Evolutionary conservation across 2,113 vertebrate genomes (phyloP), one percentile per base, ranked within the genome.

Genomic region (Heteronetta atricapilla): DNA sequence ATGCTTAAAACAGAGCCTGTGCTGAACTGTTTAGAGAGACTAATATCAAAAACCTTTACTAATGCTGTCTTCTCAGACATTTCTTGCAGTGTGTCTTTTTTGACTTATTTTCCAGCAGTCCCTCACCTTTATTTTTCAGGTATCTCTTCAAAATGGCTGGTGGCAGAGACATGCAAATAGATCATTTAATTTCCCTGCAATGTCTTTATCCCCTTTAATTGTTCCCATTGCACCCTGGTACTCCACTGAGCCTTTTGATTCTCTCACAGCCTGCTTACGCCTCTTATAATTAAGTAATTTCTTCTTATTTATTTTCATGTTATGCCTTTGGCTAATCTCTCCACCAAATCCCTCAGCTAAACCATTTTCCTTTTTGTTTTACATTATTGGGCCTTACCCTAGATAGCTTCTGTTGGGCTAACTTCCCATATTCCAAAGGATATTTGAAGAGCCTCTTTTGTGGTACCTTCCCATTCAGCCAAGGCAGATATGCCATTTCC

Each of bases 291-390:
- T 97, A 95, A 95, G 76, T 68, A 90, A 95, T 88, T 95, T 78
- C 78, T 94, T 95, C 94, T 93, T 97, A 96, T 97, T 97, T 97
- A 94, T 95, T 96, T 94, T 94, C 79, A 21, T 84, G 79, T 90
- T 95, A 91, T 53, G 93, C 90, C 93, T 95, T 96, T 95, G 95
- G 94, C 93, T 96, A 94, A 92, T 96, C 93, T 91, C 52, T 25
- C 38, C 80, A 64, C 73, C 58, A 95, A 96, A 96, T 94, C 93
- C 94, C 96, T 88, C 88, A 76, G 90, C 92, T 95, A 90, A 95
- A 78, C 22, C 52, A 44, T 94, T 63, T 75, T 78, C 38, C 64
- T 38, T 93, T 96, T 88, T 94, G 40, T 56, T 90, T 88, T 88
- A 80, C 38, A 21, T 88, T 83, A 88, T 88, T 95, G 76, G 66